Evolutionary conservation across 1,140 invertebrate species (phyloP).

Genomic region (Vanessa atalanta): DNA sequence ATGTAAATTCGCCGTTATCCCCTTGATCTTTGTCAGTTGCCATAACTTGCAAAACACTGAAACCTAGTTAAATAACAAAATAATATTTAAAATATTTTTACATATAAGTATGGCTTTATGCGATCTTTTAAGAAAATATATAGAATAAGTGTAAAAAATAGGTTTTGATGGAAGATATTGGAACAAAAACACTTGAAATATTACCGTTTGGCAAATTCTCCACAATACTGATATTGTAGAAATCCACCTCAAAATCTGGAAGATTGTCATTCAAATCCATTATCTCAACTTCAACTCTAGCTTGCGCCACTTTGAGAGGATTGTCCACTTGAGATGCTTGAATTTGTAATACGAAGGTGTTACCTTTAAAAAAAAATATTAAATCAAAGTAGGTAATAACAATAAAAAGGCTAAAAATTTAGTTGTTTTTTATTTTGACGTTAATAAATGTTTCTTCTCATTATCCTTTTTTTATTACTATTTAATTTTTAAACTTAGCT

Average conservation of each 20-base stretch:
- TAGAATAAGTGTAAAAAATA: not conserved
- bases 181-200: constrained; percentile 18
- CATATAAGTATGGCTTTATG: no score
- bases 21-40: constrained; percentile 90
- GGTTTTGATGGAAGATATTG: not conserved
- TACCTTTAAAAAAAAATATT: constrained; percentile 71
- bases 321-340: constrained; percentile 90
- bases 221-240: constrained; percentile 95
- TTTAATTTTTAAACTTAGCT: no score
- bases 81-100: not conserved
- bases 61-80: constrained; percentile 70
- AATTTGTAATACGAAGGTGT: constrained; percentile 89
- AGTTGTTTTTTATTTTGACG: no score
- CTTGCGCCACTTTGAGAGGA: constrained; percentile 86
- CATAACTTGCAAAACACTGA: constrained; percentile 90
- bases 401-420: no score
- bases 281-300: constrained; percentile 89
- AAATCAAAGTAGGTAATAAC: not conserved
- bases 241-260: constrained; percentile 92
- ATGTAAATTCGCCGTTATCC: constrained; percentile 91
- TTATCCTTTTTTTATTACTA: no score
- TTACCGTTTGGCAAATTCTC: constrained; percentile 93
- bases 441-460: no score
- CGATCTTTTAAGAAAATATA: not conserved
- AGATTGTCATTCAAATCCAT: constrained; percentile 92